A percentile compares a stretch with the other conserved stretches of the same genome.
Evolutionary conservation across 1,140 invertebrate genomes (phyloP).

Genomic region (Stratiolaelaps scimitus): DNA sequence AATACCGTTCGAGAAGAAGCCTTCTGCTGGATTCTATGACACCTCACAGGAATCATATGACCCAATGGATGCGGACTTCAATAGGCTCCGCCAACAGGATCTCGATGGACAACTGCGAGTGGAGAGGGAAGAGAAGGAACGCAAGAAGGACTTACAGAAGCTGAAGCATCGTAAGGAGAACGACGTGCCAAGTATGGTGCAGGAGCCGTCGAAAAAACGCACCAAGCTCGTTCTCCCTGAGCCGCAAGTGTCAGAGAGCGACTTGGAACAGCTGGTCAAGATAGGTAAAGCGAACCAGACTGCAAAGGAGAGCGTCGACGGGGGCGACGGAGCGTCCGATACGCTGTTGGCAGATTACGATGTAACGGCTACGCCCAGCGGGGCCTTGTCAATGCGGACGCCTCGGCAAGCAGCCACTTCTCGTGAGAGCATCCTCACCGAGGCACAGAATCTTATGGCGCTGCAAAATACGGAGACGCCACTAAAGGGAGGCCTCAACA

Average conservation of each 20-base stretch:
- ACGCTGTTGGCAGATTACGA: conserved; percentile 81
- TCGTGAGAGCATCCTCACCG: conserved; percentile 54
- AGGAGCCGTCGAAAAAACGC: conserved; percentile 81
- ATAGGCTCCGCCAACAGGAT: conserved; percentile 74
- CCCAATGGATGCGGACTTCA: conserved; percentile 75
- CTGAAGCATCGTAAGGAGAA: conserved; percentile 89
- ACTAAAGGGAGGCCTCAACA: conserved; percentile 85
- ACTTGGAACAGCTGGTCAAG: conserved; percentile 75
- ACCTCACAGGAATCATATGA: conserved; percentile 76
- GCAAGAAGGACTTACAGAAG: conserved; percentile 80
- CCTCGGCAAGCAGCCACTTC: conserved; percentile 64
- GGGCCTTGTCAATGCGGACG: conserved; percentile 54
- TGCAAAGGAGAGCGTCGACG: conserved; percentile 75
- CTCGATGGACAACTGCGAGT: conserved; percentile 76
- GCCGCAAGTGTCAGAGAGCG: conserved; percentile 84
- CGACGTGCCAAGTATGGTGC: conserved; percentile 79
- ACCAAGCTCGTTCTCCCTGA: conserved; percentile 90
- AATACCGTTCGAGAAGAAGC: conserved; percentile 91
- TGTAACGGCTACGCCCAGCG: conserved; percentile 55
- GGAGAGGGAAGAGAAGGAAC: conserved; percentile 74
- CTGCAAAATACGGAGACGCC: conserved; percentile 93
- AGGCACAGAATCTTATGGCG: conserved; percentile 97
- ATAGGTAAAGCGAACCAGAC: conserved; percentile 86
- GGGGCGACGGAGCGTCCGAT: conserved; percentile 65
- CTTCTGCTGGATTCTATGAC: conserved; percentile 82